These are phyloP conservation scores for Gonocerus acuteangulatus DNA, from an alignment of 2,888 invertebrate genomes.

Conservation along the genomic window DNA sequence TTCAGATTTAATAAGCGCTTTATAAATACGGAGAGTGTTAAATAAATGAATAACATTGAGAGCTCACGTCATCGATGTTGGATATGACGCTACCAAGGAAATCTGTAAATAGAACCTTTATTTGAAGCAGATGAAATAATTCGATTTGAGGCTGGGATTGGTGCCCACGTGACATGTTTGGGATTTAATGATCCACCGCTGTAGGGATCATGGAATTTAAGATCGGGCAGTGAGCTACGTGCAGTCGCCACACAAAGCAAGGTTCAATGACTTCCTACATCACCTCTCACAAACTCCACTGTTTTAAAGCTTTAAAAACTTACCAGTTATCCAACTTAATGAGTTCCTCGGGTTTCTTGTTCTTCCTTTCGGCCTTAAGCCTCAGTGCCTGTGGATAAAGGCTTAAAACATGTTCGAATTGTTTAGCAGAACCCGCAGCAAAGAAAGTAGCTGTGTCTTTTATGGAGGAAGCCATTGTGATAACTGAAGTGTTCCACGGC, in stretches of 20 bases:
- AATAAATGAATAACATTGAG: slow-evolving; percentile 18
- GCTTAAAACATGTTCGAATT: slow-evolving; percentile 81
- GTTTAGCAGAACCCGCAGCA: slow-evolving; percentile 71
- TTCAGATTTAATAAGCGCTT: neutral
- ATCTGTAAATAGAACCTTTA: slow-evolving; percentile 30
- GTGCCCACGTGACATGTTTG: slow-evolving; percentile 58
- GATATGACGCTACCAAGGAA: slow-evolving; percentile 36
- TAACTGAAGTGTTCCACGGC: slow-evolving; percentile 36
- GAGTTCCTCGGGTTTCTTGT: slow-evolving; percentile 88
- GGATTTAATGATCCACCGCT: slow-evolving; percentile 38
- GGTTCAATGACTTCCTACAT: slow-evolving; percentile 44
- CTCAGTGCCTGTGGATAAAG: slow-evolving; percentile 85
- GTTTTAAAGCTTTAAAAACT: slow-evolving; percentile 45
- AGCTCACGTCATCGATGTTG: slow-evolving; percentile 36
- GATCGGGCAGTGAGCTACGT: slow-evolving; percentile 39
- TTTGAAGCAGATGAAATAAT: slow-evolving; percentile 10
- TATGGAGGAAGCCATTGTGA: slow-evolving; percentile 70
- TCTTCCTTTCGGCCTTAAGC: slow-evolving; percentile 81
- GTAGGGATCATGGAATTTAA: slow-evolving; percentile 39
- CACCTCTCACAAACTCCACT: slow-evolving; percentile 5
- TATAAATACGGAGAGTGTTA: slow-evolving; percentile 3
- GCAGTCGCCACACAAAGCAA: slow-evolving; percentile 38
- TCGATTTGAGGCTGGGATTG: slow-evolving; percentile 54
- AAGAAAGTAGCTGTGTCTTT: slow-evolving; percentile 91
- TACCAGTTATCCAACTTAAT: slow-evolving; percentile 92